A percentile compares a stretch with the other conserved stretches of the same genome.
Conservation (phyloP, 2,888 invertebrate species). For the Drosophila nr. fundita region DNA sequence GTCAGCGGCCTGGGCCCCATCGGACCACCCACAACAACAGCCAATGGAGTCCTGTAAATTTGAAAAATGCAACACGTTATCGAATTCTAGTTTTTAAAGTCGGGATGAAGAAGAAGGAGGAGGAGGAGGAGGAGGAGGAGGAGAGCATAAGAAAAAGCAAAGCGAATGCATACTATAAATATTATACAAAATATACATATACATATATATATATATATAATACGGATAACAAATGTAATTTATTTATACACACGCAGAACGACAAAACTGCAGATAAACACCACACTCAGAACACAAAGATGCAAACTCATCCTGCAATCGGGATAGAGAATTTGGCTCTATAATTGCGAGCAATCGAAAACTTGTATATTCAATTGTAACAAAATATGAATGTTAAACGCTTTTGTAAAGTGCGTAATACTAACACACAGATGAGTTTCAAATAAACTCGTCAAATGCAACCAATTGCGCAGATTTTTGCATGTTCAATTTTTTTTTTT, state of each 20-base stretch:
- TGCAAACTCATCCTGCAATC: conserved; percentile 10
- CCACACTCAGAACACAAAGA: conserved; percentile 17
- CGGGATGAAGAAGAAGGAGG: conserved; percentile 33
- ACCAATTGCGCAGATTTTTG: conserved; percentile 18
- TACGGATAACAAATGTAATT: conserved; percentile 63
- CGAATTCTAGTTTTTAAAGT: conserved; percentile 71
- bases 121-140: conserved; percentile 10
- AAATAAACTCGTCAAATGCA: conserved; percentile 15
- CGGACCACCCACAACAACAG: conserved; percentile 84
- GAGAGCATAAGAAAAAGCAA: conserved; percentile 38
- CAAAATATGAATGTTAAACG: conserved; percentile 45
- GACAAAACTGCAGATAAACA: conserved; percentile 41
- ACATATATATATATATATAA: conserved; percentile 46
- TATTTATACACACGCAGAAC: conserved; percentile 67
- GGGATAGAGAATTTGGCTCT: conserved; percentile 25
- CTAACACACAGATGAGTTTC: conserved; percentile 16
- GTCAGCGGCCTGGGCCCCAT: conserved; percentile 83
- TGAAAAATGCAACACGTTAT: conserved; percentile 29
- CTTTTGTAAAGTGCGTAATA: conserved; percentile 59
- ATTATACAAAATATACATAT: conserved; percentile 36
- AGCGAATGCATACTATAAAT: conserved; percentile 68
- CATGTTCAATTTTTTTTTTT: conserved; percentile 20
- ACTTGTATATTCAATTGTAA: conserved; percentile 64
- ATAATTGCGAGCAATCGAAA: conserved; percentile 39
- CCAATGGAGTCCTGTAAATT: conserved; percentile 84